Conservation (phyloP, 1,140 invertebrate genomes). For the Drosophila oshimai region DNA sequence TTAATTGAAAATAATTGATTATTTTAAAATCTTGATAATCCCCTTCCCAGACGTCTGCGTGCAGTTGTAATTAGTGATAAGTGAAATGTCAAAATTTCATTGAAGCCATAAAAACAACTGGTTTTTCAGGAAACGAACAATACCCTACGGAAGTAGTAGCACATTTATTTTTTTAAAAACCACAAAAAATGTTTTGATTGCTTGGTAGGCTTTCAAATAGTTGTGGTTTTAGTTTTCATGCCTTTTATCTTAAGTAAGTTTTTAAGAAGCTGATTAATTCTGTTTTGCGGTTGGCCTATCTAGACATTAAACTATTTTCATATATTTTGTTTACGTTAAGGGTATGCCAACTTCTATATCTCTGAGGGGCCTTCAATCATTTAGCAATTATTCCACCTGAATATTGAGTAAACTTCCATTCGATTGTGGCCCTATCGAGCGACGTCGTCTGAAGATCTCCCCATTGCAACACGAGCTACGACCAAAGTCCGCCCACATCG, state of each 20-base stretch:
- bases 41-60: conserved; percentile 34
- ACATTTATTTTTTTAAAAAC: neutral
- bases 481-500: conserved; percentile 43
- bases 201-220: neutral
- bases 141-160: neutral
- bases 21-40: conserved; percentile 24
- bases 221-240: neutral
- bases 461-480: neutral
- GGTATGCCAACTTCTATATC: conserved; percentile 22
- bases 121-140: neutral
- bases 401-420: conserved; percentile 26
- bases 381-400: conserved; percentile 1
- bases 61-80: conserved; percentile 27
- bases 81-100: conserved; percentile 2
- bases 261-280: neutral
- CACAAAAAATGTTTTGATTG: neutral
- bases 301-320: neutral
- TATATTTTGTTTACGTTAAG: neutral
- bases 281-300: conserved; percentile 2
- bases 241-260: neutral
- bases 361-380: neutral
- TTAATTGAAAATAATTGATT: conserved; percentile 10
- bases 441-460: conserved; percentile 26
- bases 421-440: conserved; percentile 1
- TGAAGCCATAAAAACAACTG: conserved; percentile 7